Evolutionary conservation across 2,797 vertebrate species (phyloP).

Genomic region (Anas bernieri): DNA sequence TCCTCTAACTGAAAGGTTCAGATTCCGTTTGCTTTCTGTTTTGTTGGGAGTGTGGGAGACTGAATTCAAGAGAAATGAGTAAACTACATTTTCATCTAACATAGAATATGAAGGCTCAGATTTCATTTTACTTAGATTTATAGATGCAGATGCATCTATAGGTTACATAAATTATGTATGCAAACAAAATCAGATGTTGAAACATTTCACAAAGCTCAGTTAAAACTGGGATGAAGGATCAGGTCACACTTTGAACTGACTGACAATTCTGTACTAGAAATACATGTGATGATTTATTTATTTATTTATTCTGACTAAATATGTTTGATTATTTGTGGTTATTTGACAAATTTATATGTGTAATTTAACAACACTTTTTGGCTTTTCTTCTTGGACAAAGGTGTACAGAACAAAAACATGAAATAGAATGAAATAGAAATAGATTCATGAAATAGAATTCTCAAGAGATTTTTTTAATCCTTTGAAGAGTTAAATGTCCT

Average conservation of each 20-base stretch:
- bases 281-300: too few species aligned
- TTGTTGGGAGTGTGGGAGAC: background rate
- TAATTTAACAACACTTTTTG: background rate
- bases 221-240: background rate
- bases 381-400: background rate
- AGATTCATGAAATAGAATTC: background rate
- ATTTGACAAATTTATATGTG: background rate
- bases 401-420: background rate
- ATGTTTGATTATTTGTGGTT: background rate
- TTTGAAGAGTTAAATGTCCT: background rate
- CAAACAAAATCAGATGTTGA: background rate
- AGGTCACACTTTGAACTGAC: accelerated
- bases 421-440: too few species aligned
- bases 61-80: background rate
- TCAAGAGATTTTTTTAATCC: background rate
- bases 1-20: background rate
- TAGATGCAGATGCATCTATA: background rate
- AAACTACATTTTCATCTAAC: background rate
- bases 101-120: accelerated
- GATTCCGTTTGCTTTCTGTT: background rate
- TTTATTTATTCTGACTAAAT: background rate
- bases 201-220: background rate
- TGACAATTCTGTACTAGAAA: background rate
- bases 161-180: background rate
- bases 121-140: background rate